Percentiles rank a stretch among this genome's conserved stretches.
phyloP scores from a whole-genome alignment of 2,888 invertebrate species.

The Sceliomorpha sp. region DNA sequence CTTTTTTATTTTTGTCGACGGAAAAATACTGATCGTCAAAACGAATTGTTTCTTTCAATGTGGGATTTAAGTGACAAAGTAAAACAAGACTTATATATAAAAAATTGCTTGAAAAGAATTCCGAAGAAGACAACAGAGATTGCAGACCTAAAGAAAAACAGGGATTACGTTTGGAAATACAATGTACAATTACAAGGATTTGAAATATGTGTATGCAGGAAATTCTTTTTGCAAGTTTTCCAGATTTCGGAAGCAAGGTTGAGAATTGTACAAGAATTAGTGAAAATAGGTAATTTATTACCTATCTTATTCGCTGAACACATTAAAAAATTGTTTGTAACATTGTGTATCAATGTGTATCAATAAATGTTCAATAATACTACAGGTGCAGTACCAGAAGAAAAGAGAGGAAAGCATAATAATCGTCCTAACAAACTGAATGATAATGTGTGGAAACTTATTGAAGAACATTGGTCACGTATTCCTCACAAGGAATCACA shows the following conservation, averaged over 20 bases:
- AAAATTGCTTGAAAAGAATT: constrained; percentile 5
- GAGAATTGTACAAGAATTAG: constrained; percentile 2
- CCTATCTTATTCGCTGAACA: not conserved
- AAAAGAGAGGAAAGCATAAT: constrained; percentile 5
- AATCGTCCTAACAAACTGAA: constrained; percentile 7
- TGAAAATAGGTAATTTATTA: constrained; percentile 2
- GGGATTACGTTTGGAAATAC: constrained; percentile 8
- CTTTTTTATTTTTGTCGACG: constrained; percentile 63
- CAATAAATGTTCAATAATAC: not conserved
- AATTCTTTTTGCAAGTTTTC: constrained; percentile 6
- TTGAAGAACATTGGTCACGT: constrained; percentile 9
- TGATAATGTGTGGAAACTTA: constrained; percentile 5
- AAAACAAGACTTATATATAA: not conserved
- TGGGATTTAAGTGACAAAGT: constrained; percentile 1
- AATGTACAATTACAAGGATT: not conserved
- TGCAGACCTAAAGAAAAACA: not conserved
- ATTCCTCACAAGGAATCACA: constrained; percentile 11
- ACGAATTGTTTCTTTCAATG: not conserved
- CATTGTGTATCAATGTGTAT: not conserved
- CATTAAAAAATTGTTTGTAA: not conserved
- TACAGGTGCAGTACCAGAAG: constrained; percentile 6
- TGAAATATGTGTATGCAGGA: not conserved
- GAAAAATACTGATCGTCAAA: constrained; percentile 64
- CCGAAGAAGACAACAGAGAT: not conserved
- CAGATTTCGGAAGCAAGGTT: constrained; percentile 4